phyloP scores from a whole-genome alignment of 2,888 invertebrate genomes.

The Zootermopsis nevadensis region DNA sequence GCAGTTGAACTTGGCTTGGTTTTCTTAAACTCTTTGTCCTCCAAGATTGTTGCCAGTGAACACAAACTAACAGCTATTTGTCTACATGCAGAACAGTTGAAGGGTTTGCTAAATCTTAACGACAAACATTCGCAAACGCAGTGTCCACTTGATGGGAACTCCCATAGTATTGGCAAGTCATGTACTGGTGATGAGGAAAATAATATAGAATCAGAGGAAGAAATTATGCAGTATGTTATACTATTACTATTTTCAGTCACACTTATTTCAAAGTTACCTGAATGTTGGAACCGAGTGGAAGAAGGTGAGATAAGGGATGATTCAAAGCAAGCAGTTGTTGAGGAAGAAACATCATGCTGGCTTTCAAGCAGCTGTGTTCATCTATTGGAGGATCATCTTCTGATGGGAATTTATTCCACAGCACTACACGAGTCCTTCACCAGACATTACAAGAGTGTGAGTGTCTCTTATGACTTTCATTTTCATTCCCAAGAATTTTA shows the following conservation, averaged over 20 bases:
- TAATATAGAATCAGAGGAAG: not conserved
- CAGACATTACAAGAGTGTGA: constrained; percentile 20
- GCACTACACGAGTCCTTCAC: not conserved
- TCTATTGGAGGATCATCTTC: not conserved
- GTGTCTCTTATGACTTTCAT: not conserved
- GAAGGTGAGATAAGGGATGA: not conserved
- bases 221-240: constrained; percentile 11
- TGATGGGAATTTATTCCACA: not conserved
- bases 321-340: not conserved
- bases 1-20: constrained; percentile 1
- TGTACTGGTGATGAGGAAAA: not conserved
- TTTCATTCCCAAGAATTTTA: not conserved
- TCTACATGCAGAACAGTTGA: constrained; percentile 8
- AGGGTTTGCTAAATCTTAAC: not conserved
- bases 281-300: not conserved
- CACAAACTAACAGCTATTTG: not conserved
- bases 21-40: constrained; percentile 16
- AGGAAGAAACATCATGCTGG: not conserved
- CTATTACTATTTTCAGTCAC: not conserved
- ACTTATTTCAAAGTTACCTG: constrained; percentile 22
- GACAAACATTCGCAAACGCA: not conserved
- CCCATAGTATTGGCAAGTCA: too few relatives aligned
- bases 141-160: not conserved
- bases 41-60: not conserved
- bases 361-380: not conserved